phyloP scores from a whole-genome alignment of 1,140 invertebrate genomes.

The Zaprionus taronus region DNA sequence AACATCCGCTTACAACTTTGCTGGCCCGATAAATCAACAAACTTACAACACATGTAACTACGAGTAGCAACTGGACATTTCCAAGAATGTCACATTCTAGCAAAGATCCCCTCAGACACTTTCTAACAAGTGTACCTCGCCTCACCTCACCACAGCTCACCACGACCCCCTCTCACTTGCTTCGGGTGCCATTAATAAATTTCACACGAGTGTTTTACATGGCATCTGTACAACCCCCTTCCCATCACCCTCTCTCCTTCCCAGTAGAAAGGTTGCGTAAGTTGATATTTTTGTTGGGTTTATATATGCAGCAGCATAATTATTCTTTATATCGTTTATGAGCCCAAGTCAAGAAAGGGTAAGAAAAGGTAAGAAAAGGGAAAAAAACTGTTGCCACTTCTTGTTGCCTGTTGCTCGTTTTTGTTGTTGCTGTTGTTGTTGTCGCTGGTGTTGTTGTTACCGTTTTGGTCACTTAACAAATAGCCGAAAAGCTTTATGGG shows the following conservation, averaged over 20 bases:
- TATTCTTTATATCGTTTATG: constrained; percentile 81
- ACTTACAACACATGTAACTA: constrained; percentile 42
- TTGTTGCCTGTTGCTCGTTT: constrained; percentile 44
- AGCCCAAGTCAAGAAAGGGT: constrained; percentile 38
- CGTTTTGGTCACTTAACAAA: constrained; percentile 80
- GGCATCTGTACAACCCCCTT: constrained; percentile 33
- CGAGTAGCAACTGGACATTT: constrained; percentile 37
- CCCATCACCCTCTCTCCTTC: background rate
- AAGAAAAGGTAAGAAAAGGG: constrained; percentile 8
- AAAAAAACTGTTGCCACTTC: constrained; percentile 31
- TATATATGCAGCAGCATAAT: constrained; percentile 75
- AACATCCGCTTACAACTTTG: constrained; percentile 73
- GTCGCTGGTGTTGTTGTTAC: constrained; percentile 63
- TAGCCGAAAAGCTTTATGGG: constrained; percentile 77
- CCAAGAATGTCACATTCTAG: constrained; percentile 59
- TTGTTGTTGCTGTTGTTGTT: constrained; percentile 10
- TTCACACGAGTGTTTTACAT: constrained; percentile 72
- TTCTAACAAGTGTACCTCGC: constrained; percentile 42
- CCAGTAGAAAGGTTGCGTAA: constrained; percentile 58
- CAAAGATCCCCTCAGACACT: constrained; percentile 51
- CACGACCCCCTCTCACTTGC: background rate
- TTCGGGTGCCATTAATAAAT: constrained; percentile 71
- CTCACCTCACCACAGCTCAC: background rate
- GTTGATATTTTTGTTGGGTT: constrained; percentile 54
- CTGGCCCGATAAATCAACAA: constrained; percentile 49